A percentile compares a stretch with the other conserved stretches of the same genome.
phyloP scores from a whole-genome alignment of 2,888 invertebrate species.

The Incurvaria masculella region DNA sequence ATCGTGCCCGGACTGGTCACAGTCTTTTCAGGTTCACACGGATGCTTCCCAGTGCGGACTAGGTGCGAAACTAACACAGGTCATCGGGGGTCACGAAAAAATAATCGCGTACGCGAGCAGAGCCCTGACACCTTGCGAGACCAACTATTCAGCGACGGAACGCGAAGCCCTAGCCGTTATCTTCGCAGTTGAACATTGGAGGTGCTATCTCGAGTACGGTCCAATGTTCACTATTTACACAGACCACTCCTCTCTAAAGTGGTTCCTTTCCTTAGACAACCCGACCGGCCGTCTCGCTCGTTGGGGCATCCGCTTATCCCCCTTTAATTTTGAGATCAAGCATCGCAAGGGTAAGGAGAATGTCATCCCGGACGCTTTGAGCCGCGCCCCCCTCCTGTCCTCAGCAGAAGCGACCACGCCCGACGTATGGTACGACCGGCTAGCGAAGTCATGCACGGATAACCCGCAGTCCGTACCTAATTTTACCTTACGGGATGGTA shows the following conservation, averaged over 20 bases:
- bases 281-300: conserved; percentile 4
- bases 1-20: not conserved
- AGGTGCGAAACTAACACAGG: not conserved
- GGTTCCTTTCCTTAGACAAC: conserved; percentile 9
- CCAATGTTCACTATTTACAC: not conserved
- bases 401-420: not conserved
- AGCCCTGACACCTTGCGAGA: not conserved
- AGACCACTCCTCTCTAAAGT: conserved; percentile 19
- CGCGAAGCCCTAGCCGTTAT: not conserved
- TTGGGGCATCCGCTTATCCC: conserved; percentile 5
- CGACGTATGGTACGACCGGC: not conserved
- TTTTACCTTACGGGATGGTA: not conserved
- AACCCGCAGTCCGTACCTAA: not conserved
- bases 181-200: not conserved
- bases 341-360: conserved; percentile 9
- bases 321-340: conserved; percentile 7
- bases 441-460: not conserved
- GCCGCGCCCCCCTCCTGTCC: not conserved
- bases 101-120: not conserved
- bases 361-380: conserved; percentile 10
- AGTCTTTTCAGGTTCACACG: not conserved
- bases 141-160: not conserved
- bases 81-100: not conserved
- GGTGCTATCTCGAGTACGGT: not conserved
- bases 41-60: not conserved